A percentile compares a stretch with the other conserved stretches of the same genome.
Conservation (phyloP, 2,113 vertebrate genomes). For the Ctenomys sociabilis region DNA sequence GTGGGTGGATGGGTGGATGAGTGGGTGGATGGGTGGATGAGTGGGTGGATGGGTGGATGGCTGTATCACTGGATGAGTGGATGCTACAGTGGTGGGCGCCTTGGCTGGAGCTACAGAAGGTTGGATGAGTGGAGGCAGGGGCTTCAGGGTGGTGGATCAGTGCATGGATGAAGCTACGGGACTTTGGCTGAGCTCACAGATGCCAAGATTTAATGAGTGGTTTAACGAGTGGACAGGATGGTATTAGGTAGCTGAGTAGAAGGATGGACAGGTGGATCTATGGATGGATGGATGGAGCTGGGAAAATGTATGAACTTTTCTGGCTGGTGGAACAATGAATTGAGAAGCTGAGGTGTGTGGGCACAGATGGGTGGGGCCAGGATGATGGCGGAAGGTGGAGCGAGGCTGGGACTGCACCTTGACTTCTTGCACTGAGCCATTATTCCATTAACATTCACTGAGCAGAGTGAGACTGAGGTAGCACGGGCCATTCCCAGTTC, state of each 20-base stretch:
- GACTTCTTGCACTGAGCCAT: rapidly evolving
- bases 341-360: neutral
- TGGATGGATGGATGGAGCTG: neutral
- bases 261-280: neutral
- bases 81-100: rapidly evolving
- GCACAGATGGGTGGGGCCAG: neutral
- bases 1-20: no score
- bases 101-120: neutral
- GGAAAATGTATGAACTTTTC: neutral
- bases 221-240: neutral
- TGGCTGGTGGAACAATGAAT: neutral
- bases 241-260: rapidly evolving
- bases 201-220: neutral
- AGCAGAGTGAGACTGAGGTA: rapidly evolving
- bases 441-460: rapidly evolving
- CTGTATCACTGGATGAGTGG: rapidly evolving
- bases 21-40: no score
- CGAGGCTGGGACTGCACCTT: neutral
- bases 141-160: neutral
- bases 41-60: no score
- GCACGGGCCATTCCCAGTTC: neutral
- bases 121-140: neutral
- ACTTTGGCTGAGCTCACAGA: rapidly evolving
- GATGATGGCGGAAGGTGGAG: neutral
- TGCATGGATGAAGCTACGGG: rapidly evolving